These are phyloP conservation scores for Tragelaphus imberbis DNA, from an alignment of 2,113 vertebrate genomes.

Conservation along the genomic window DNA sequence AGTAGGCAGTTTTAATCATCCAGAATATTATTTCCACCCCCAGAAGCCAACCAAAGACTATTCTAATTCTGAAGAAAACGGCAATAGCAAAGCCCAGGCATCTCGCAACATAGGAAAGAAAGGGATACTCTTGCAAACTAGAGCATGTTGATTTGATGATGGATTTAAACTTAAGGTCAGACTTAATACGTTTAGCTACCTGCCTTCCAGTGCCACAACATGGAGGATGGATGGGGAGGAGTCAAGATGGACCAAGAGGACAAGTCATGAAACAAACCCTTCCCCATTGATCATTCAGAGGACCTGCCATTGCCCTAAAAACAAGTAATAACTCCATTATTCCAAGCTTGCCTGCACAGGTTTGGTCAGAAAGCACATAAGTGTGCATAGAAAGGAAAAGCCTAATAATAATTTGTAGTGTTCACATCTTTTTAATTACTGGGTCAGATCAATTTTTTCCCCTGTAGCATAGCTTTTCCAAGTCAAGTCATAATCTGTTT, in stretches of 20 bases:
- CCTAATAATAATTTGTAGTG: background rate
- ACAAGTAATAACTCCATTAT: background rate
- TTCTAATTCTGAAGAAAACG: background rate
- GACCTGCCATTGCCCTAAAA: background rate
- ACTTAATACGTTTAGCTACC: background rate
- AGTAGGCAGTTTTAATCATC: background rate
- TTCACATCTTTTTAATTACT: background rate
- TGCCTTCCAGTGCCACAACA: background rate
- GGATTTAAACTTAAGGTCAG: background rate
- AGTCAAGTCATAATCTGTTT: background rate
- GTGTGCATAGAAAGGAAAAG: background rate
- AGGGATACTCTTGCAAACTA: background rate
- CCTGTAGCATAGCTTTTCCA: background rate
- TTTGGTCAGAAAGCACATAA: background rate
- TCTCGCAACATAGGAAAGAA: background rate
- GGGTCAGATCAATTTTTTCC: background rate
- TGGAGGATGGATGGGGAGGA: too few relatives aligned
- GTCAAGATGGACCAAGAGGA: background rate
- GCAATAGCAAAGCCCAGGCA: background rate
- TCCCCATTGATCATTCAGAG: background rate
- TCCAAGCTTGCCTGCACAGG: background rate
- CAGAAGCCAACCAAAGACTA: background rate
- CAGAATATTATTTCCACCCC: background rate
- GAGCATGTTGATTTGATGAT: background rate
- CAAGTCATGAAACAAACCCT: background rate